Evolutionary conservation across 2,888 invertebrate species (phyloP).

Genomic region (Troides oblongomaculatus): DNA sequence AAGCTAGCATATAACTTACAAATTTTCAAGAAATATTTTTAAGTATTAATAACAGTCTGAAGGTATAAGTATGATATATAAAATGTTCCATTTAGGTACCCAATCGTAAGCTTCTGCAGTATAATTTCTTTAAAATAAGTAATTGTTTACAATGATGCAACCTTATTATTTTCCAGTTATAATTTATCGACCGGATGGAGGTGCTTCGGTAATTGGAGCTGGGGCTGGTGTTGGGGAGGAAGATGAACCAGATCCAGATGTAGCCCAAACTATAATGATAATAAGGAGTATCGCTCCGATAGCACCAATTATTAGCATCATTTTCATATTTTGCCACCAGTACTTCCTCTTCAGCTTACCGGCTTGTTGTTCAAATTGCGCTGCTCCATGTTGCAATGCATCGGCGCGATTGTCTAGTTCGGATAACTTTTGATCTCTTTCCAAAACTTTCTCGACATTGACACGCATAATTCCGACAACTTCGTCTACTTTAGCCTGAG

Average conservation of each 20-base stretch:
- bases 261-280: constrained; percentile 87
- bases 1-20: constrained; percentile 34
- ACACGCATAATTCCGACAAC: constrained; percentile 97
- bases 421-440: constrained; percentile 96
- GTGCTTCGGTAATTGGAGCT: constrained; percentile 41
- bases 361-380: constrained; percentile 98
- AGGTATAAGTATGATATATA: constrained; percentile 34
- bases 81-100: constrained; percentile 32
- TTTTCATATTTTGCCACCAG: constrained; percentile 98
- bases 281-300: constrained; percentile 90
- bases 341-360: constrained; percentile 97
- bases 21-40: constrained; percentile 32
- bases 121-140: constrained; percentile 24
- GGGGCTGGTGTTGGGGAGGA: constrained; percentile 39
- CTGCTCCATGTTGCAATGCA: constrained; percentile 95
- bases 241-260: constrained; percentile 48
- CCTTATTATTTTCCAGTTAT: constrained; percentile 11
- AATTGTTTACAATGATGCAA: constrained; percentile 28
- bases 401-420: constrained; percentile 97
- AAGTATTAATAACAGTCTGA: constrained; percentile 29
- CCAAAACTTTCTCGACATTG: constrained; percentile 97
- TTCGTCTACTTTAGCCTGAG: constrained; percentile 77
- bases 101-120: constrained; percentile 24
- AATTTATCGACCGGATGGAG: constrained; percentile 54
- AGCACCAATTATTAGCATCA: constrained; percentile 95